Conservation (phyloP, 2,797 vertebrate genomes). For the Knipowitschia caucasica region DNA sequence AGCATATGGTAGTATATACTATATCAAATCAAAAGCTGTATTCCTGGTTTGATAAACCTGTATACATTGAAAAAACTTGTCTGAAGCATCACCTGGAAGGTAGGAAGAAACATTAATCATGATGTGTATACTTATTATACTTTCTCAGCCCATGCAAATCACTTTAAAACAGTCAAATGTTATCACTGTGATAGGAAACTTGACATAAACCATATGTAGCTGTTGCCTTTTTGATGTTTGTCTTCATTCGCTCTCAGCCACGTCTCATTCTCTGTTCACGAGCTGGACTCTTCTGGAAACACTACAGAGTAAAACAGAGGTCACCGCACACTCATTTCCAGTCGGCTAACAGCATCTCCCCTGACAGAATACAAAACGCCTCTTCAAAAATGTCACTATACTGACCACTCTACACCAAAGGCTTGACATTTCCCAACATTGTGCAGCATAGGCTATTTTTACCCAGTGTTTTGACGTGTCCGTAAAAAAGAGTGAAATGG, state of each 20-base stretch:
- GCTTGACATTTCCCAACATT: conserved; percentile 47
- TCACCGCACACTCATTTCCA: conserved; percentile 48
- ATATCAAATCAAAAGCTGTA: too few relatives aligned
- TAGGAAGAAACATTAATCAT: not conserved
- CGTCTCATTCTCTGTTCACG: conserved; percentile 43
- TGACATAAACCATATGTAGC: not conserved
- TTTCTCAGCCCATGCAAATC: not conserved
- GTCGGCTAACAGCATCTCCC: conserved; percentile 36
- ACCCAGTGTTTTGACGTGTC: conserved; percentile 15
- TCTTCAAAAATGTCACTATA: conserved; percentile 44
- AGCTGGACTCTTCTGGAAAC: conserved; percentile 45
- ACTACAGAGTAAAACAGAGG: conserved; percentile 53
- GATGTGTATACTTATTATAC: not conserved
- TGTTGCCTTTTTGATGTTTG: conserved; percentile 21
- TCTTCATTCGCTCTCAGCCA: conserved; percentile 24
- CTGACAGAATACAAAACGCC: conserved; percentile 49
- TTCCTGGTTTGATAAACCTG: too few relatives aligned
- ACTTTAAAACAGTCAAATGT: not conserved
- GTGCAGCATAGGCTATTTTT: conserved; percentile 6
- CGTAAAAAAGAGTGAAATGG: conserved; percentile 7
- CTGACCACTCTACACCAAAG: conserved; percentile 31
- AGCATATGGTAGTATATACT: too few relatives aligned
- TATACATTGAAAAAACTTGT: not conserved
- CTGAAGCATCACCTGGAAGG: not conserved
- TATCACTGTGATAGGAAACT: not conserved